Base-by-base conservation (phyloP, 1,140 invertebrate genomes). In the Hyles vespertilio region DNA sequence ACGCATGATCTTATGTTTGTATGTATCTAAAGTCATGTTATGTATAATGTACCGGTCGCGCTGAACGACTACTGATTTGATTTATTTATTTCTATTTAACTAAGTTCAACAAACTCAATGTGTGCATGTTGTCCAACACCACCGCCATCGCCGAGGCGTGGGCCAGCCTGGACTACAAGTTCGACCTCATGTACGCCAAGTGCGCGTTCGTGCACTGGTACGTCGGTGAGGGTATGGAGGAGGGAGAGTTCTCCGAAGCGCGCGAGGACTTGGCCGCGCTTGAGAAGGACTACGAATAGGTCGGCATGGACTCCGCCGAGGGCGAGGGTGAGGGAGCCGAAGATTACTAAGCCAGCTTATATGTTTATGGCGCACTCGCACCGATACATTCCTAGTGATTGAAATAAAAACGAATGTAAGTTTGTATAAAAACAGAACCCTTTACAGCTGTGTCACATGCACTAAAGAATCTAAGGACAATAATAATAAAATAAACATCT, bases 281-380 rank as follows among this genome's bases (percentile, higher is more conserved):
- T n/a, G 94, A 96, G 91, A 95, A 95, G 89, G 95, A 96, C 85
- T 96, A 96, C 89, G 94, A 95, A 90, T 94, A 95, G 82, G 94
- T 95, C 81, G 93, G 94, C 81, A 92, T 94, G 89, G 93, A 95
- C 91, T 94, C n/a, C n/a, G 92, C 92, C 44, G 94, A 94, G 77
- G 94, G 92, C 12, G 93, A 94, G 79, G 93, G 91, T 50, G 93
- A 94, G 74, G 94, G 92, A 71, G 94, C 91, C 52, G 94, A 95
- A 72, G 93, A 94, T 85, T 93, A 93, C 75, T 93, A 84, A 81
- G 56, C 68, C 63, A 49, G 58, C 66, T 53, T 67, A 74, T 60
- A 59, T 58, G 59, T 69, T 59, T 64, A 60, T 65, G 66, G 76
- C 65, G 59, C 77, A 72, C 77, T 66, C 68, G 49, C 81, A 71